Base-by-base conservation (phyloP, 2,888 invertebrate species). In the Listrodromus nycthemerus region DNA sequence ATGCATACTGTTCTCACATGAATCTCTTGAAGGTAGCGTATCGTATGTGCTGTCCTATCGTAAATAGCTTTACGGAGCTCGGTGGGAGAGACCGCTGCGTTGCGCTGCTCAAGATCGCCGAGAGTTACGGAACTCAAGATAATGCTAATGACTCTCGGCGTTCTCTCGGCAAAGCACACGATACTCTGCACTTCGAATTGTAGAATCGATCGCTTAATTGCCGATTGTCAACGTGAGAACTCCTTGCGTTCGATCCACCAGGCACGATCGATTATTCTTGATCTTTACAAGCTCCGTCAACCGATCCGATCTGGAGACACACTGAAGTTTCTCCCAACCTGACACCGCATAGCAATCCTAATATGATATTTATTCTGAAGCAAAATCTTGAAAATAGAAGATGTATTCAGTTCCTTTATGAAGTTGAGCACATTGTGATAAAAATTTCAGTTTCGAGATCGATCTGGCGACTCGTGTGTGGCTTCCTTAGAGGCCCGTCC, bases 141-240 rank as follows among this genome's bases (percentile, higher is more conserved):
- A 84, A 82, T 84, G 81, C 81, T 84, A 84, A 84, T 84, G 84
- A 84, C 79, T 84, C 81, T 75, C 75, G 81, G 74, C 78, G 78
- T 61, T 24, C 55, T 76, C 80, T 65, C 24, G 61, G 27, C 61
- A 55, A 73, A 48, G 50, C 83, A 69, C 73, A 71, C 75, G 70
- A 61, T 65, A 81, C 30, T 13, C 75, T 45, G 65, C 75, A 84
- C 75, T 70, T 84, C 81, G 84, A 81, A 81, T 81, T 78, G 78
- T 79, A 71, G 84, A 84, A 84, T 81, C 84, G 84, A 84, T 84
- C 84, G 84, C 84, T 84, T 84, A 84, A 84, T 84, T 84, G 84
- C 84, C 84, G 81, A 84, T 84, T 84, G 84, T 84, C 84, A 84
- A 84, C 75, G 84, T 84, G 84, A 84, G 81, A 84, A 84, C 61